A percentile compares a stretch with the other conserved stretches of the same genome.
Conservation (phyloP, 2,797 vertebrate genomes). For the Argya squamiceps region DNA sequence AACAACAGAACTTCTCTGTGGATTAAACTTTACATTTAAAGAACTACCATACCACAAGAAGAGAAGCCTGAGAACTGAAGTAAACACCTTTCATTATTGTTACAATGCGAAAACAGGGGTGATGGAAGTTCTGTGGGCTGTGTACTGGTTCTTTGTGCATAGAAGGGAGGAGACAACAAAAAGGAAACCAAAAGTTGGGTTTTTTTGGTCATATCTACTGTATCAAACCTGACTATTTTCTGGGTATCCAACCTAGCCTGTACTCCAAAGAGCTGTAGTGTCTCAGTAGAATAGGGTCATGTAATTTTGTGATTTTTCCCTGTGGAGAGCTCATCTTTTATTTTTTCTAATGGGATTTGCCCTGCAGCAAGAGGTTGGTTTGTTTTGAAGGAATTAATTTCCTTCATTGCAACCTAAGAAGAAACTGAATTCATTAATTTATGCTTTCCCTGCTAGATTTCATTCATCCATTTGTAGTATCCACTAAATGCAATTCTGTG, state of each 20-base stretch:
- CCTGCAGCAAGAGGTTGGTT: neutral
- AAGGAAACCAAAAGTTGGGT: neutral
- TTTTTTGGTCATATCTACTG: neutral
- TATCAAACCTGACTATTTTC: neutral
- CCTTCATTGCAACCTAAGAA: neutral
- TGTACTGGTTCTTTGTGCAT: neutral
- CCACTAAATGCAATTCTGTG: neutral
- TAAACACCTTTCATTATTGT: neutral
- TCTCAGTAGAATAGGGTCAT: too few relatives aligned
- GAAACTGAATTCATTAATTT: neutral
- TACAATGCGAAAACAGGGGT: neutral
- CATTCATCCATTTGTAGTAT: neutral
- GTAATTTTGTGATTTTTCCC: accelerated
- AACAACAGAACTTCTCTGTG: neutral
- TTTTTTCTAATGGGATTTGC: neutral
- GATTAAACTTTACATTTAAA: neutral
- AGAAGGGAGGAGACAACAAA: neutral
- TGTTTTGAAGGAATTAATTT: neutral
- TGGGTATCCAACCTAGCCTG: neutral
- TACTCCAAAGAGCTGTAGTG: neutral
- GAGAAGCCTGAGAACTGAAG: neutral
- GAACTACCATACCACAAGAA: neutral
- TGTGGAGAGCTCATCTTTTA: neutral
- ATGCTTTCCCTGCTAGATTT: neutral
- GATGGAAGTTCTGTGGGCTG: neutral